Evolutionary conservation across 2,888 invertebrate species (phyloP), one percentile per base, ranked within the genome.

Genomic region (Argynnis bischoffii): DNA sequence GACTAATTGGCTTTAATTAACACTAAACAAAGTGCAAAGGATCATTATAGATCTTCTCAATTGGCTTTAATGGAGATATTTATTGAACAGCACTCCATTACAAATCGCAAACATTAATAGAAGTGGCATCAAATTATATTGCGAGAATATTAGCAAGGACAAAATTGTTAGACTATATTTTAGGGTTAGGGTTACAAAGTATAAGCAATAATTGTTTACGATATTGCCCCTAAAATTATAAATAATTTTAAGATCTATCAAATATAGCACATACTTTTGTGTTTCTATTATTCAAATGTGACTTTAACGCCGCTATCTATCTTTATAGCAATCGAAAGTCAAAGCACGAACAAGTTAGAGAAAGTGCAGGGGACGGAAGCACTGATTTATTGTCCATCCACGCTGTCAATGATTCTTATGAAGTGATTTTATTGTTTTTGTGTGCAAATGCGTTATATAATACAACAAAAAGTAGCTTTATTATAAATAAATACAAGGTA

Each of bases 281-380:
- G 41, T 53, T 51, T 51, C 15, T 8, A 14, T 61, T 21, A 53
- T 53, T 53, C 18, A 2, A 35, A 41, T 16, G 50, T 51, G 51
- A 41, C 50, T 14, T 48, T 61, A 61, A 61, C 15, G 53, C 16
- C 53, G 18, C 61, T 53, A 84, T 83, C 78, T 76, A 79, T 85
- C 84, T 84, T 79, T 69, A 55, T 67, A 74, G 77, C 81, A 81
- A 80, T 81, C 80, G 78, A 77, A 76, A 77, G 72, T 73, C 76
- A 77, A 77, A 78, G 76, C 78, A 59, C 75, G 72, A 75, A 77
- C 77, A 41, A 41, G 81, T 83, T 82, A 81, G 74, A 76, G 77
- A 74, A 77, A 79, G 76, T 77, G 78, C 78, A 78, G 77, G 77
- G 77, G 76, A 67, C 64, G 66, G 55, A 63, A 55, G 55, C 64